Base-by-base conservation (phyloP, 2,888 invertebrate species). In the Stenichneumon culpator region DNA sequence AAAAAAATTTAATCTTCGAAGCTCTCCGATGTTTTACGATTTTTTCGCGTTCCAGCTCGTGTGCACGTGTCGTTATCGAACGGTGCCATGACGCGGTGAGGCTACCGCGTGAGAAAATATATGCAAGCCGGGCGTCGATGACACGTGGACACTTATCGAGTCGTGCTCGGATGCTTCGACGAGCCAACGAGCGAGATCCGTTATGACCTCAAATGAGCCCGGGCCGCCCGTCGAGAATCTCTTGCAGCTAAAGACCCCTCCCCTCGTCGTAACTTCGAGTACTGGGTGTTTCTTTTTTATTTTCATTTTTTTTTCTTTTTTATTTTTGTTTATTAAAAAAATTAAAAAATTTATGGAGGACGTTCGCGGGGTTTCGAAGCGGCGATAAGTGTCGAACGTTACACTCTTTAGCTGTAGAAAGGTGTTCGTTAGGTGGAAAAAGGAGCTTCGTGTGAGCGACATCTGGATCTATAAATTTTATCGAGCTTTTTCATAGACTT, bases 71-170 rank as follows among this genome's bases (percentile, higher is more conserved):
- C 60, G 60, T 63, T 32, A 70, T 52, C 60, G 60, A 63, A 63
- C 60, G 60, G 60, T 63, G 28, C 32, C n/a, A 32, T 16, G 32
- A 14, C 25, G 60, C 25, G 22, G 11, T 4, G 25, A 60, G 19
- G 22, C 19, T 3, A 3, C 25, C 25, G 19, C 54, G 57, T 47
- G 60, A 72, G 70, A 72, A 50, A 25, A 52, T 79, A 67, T 79
- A 82, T 79, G 85, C 82, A 77, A 72, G 73, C 68, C 72, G 65
- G 82, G 85, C 79, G 82, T 72, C 82, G 79, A 85, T 85, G 77
- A 79, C 85, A 85, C 79, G 85, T 85, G 82, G 82, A 80, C 79
- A 82, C 69, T 85, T 82, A 85, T 82, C 79, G 85, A 77, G 79
- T 79, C 75, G 85, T 82, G 79, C 73, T 70, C 69, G 74, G 69